Percentiles rank a stretch among this genome's conserved stretches.
Conservation (phyloP, 2,888 invertebrate genomes). For the Callinectes sapidus region DNA sequence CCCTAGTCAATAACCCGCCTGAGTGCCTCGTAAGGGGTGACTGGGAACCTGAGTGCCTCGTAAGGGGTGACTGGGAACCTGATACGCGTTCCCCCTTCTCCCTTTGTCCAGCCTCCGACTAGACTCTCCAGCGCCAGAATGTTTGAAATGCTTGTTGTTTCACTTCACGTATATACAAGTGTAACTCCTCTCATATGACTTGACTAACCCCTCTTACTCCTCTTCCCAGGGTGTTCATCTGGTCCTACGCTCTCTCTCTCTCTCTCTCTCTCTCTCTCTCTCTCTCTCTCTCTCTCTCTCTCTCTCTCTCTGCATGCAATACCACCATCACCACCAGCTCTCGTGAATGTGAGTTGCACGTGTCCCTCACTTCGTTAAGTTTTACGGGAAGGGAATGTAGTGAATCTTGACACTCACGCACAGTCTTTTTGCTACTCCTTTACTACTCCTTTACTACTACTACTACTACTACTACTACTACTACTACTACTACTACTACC, state of each 20-base stretch:
- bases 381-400: neutral
- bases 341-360: neutral
- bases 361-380: neutral
- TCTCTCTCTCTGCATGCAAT: neutral
- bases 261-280: neutral
- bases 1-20: neutral
- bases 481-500: neutral
- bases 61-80: neutral
- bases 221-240: neutral
- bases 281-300: neutral
- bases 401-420: neutral
- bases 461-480: neutral
- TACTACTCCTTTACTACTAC: neutral
- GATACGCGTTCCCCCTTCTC: neutral
- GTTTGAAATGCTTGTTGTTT: neutral
- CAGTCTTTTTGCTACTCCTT: neutral
- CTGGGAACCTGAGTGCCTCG: neutral
- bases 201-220: neutral
- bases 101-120: neutral
- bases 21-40: slow-evolving; percentile 3
- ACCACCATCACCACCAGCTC: neutral
- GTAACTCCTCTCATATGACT: too few relatives aligned
- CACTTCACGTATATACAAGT: neutral
- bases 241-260: neutral
- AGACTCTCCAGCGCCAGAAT: neutral